Evolutionary conservation across 2,888 invertebrate genomes (phyloP).

Genomic region (Trissoscelio sp.): DNA sequence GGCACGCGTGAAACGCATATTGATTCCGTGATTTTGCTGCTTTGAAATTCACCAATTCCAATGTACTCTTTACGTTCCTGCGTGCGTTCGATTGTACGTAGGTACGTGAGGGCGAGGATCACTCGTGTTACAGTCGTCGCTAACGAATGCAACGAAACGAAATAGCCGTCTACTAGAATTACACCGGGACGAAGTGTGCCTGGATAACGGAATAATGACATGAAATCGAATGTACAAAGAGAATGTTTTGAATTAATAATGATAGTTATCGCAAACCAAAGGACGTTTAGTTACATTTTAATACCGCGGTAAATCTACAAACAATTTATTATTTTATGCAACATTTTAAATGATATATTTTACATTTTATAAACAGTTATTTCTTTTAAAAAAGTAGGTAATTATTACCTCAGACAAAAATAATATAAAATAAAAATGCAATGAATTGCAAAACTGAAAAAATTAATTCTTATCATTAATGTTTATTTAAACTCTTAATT

Average conservation of each 20-base stretch:
- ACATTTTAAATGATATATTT: too few species aligned
- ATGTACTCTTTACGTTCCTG: constrained; percentile 65
- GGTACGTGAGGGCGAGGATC: constrained; percentile 65
- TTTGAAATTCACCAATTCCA: constrained; percentile 70
- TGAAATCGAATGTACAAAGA: constrained; percentile 63
- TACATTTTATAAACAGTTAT: neutral
- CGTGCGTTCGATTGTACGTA: constrained; percentile 62
- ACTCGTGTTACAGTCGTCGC: constrained; percentile 64
- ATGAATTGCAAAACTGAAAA: too few species aligned
- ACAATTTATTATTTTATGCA: neutral
- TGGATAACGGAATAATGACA: constrained; percentile 63
- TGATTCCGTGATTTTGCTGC: constrained; percentile 72
- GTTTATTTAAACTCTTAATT: too few species aligned
- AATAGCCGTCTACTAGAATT: constrained; percentile 67
- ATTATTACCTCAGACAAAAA: too few species aligned
- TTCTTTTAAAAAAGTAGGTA: too few species aligned
- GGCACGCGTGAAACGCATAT: constrained; percentile 71
- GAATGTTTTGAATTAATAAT: constrained; percentile 65
- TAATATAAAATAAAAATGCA: too few species aligned
- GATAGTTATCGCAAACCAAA: constrained; percentile 43
- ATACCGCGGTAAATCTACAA: neutral
- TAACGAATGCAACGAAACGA: constrained; percentile 67
- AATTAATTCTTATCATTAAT: too few species aligned
- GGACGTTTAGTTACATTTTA: constrained; percentile 30
- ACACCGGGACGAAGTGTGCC: constrained; percentile 41